A percentile compares a stretch with the other conserved stretches of the same genome.
Conservation (phyloP, 2,797 vertebrate genomes). For the Leucoraja ocellata region DNA sequence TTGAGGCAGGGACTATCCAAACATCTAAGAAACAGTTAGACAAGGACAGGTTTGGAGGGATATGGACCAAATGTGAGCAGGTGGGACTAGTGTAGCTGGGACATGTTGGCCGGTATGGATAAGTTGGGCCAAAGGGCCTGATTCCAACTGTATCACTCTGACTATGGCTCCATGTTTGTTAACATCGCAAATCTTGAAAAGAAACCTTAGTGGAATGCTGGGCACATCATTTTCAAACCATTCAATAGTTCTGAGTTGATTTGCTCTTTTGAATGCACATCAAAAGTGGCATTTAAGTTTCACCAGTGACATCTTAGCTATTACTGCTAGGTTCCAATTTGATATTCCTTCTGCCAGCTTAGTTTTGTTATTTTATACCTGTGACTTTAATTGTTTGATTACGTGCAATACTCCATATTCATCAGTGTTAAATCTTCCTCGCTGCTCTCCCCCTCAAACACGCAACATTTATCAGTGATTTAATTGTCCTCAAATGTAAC, state of each 20-base stretch:
- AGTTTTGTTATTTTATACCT: neutral
- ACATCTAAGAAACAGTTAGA: too few species aligned
- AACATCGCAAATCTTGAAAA: neutral
- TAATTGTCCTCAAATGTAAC: neutral
- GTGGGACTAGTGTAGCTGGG: too few species aligned
- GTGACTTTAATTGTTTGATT: neutral
- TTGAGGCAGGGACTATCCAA: too few species aligned
- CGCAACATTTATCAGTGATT: neutral
- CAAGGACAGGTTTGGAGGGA: too few species aligned
- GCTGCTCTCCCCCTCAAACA: neutral
- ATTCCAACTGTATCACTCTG: too few species aligned
- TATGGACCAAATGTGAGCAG: too few species aligned
- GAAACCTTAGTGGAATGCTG: neutral
- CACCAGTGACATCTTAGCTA: neutral
- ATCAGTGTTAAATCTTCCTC: conserved; percentile 26
- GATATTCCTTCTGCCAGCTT: neutral
- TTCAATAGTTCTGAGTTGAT: neutral
- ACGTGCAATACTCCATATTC: conserved; percentile 5
- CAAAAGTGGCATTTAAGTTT: neutral
- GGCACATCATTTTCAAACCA: neutral
- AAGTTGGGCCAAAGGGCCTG: too few species aligned
- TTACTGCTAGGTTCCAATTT: neutral
- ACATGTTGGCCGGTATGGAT: too few species aligned
- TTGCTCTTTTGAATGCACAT: neutral
- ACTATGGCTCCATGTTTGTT: neutral